These are phyloP conservation scores for Apis dorsata DNA, from an alignment of 1,140 invertebrate species.

Conservation along the genomic window DNA sequence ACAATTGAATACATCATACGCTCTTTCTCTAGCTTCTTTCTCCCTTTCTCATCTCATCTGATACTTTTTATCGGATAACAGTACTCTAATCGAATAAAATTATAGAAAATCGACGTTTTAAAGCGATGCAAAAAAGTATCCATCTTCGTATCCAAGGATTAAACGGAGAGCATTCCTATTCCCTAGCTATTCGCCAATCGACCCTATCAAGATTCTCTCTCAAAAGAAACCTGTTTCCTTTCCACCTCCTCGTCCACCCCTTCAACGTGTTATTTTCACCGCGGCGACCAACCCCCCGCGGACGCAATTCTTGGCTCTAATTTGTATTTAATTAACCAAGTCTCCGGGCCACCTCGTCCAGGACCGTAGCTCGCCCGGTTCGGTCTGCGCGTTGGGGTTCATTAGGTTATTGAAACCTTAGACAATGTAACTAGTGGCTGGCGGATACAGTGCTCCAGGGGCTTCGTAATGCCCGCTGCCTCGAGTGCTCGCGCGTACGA, in stretches of 20 bases:
- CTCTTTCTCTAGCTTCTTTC: too few relatives aligned
- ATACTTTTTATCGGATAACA: too few relatives aligned
- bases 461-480: constrained; percentile 73
- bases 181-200: too few relatives aligned
- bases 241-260: neutral
- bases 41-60: too few relatives aligned
- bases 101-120: too few relatives aligned
- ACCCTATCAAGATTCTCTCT: too few relatives aligned
- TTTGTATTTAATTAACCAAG: constrained; percentile 69
- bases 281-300: neutral
- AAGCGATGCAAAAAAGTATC: too few relatives aligned
- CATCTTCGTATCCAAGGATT: too few relatives aligned
- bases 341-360: constrained; percentile 41
- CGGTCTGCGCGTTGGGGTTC: constrained; percentile 66
- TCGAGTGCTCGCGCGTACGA: constrained; percentile 53
- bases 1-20: too few relatives aligned
- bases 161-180: too few relatives aligned
- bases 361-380: constrained; percentile 56
- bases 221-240: constrained; percentile 4
- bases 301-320: constrained; percentile 62
- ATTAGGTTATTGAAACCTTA: constrained; percentile 78
- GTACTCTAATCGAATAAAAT: too few relatives aligned
- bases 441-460: constrained; percentile 68
- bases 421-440: constrained; percentile 71
- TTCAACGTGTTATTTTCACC: constrained; percentile 10